These are phyloP conservation scores for Diprion similis DNA, from an alignment of 1,140 invertebrate genomes.

Conservation along the genomic window DNA sequence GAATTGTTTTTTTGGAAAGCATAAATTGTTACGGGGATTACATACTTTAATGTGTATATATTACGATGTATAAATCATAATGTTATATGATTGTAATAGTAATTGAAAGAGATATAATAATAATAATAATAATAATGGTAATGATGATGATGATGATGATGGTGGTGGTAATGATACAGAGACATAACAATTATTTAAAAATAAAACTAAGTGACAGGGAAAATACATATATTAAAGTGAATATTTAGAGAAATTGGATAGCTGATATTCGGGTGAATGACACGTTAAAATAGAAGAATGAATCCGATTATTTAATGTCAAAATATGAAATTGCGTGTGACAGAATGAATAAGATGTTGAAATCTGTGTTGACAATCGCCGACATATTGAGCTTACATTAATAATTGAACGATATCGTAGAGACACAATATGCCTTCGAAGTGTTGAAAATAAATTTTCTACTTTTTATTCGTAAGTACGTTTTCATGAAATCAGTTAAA, in stretches of 20 bases:
- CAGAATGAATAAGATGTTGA: conserved; percentile 46
- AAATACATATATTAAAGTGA: not conserved
- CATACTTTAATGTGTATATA: too few species aligned
- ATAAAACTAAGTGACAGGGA: not conserved
- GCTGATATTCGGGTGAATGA: not conserved
- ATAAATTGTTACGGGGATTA: not conserved
- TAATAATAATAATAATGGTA: not conserved
- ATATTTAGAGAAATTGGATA: not conserved
- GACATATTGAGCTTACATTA: conserved; percentile 43
- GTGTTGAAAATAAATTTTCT: conserved; percentile 24
- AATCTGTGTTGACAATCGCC: conserved; percentile 55
- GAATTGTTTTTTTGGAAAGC: too few species aligned
- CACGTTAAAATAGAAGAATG: too few species aligned
- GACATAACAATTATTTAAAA: not conserved
- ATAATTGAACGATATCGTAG: conserved; percentile 12
- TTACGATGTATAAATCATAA: not conserved
- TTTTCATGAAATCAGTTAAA: not conserved
- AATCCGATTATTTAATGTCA: too few species aligned
- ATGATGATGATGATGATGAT: not conserved
- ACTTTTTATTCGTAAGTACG: conserved; percentile 14
- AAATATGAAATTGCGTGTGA: conserved; percentile 35
- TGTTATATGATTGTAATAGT: not conserved
- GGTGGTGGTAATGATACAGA: not conserved
- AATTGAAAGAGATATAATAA: not conserved
- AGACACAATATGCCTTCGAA: conserved; percentile 25